A percentile compares a stretch with the other conserved stretches of the same genome.
Conservation (phyloP, 1,140 invertebrate species). For the Stegodyphus mimosarum region DNA sequence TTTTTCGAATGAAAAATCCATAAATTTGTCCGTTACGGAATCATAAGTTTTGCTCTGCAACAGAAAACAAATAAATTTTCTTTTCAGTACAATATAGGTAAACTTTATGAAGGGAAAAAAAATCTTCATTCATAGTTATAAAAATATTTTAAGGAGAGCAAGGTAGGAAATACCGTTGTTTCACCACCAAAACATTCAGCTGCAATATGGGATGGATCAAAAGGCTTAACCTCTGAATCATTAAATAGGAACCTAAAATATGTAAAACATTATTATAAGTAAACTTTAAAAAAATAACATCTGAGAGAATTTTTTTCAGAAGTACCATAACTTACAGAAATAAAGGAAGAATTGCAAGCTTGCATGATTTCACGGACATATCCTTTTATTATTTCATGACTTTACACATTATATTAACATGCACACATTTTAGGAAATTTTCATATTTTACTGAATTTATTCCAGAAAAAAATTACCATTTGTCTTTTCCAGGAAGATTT, state of each 20-base stretch:
- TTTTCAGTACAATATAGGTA: background rate
- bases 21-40: constrained; percentile 94
- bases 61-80: constrained; percentile 43
- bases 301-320: background rate
- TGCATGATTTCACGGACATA: too few relatives aligned
- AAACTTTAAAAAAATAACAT: background rate
- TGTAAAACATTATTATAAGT: background rate
- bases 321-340: too few relatives aligned
- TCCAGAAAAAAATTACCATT: constrained; percentile 74
- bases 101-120: background rate
- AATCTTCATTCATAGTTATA: background rate
- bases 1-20: constrained; percentile 97
- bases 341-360: too few relatives aligned
- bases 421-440: too few relatives aligned
- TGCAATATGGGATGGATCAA: constrained; percentile 93
- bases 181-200: constrained; percentile 96
- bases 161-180: constrained; percentile 79
- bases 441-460: too few relatives aligned
- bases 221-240: constrained; percentile 95
- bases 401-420: too few relatives aligned
- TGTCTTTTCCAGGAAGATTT: constrained; percentile 75
- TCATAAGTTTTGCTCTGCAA: constrained; percentile 94
- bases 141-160: background rate
- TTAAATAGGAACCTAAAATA: constrained; percentile 83
- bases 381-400: too few relatives aligned